Base-by-base conservation (phyloP, 2,797 vertebrate genomes). In the Labeo calbasu region DNA sequence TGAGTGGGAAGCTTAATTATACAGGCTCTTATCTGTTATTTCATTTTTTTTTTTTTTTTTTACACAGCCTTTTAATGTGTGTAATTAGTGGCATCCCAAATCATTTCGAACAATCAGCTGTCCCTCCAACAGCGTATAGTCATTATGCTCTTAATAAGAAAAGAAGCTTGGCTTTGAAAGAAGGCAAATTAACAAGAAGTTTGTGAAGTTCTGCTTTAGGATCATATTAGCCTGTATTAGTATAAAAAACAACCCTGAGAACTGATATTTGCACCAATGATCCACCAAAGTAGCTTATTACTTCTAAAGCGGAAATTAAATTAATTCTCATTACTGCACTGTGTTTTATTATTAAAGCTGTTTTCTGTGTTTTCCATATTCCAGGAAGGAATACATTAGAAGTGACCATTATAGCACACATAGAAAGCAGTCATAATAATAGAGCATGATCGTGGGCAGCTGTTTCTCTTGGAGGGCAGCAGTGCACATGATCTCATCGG, bases 1-100 rank as follows among this genome's bases (percentile, higher is more conserved):
- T 69, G 82, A 77, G 84, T 83, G 50, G 81, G 84, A 86, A 66
- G 81, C 63, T 86, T 88, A 88, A 89, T 90, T 90, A 88, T 82
- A 87, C 59, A 80, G 43, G 43, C 78, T 77, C 77, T 82, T 87
- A 85, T 86, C 73, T 78, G 28, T 32, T 25, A 46, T 46, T 46
- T 43, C 9, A 32, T 32, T 32, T 32, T 32, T 46, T 66, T 83
- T 83, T 81, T 83, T 5, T 75, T 76, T 79, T 68, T 72, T 12
- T 17, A 61, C 84, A 86, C 7, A 2, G 25, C 85, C 73, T 48
- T 75, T 69, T 79, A 80, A 77, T 70, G 55, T 82, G 73, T 84
- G 63, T 85, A 78, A 87, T 88, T 89, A 85, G 46, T 61, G 23
- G 48, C 46, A 11, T 86, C 70, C 82, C 36, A 65, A 87, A 86